Base-by-base conservation (phyloP, 2,888 invertebrate species). In the Platypus cylindrus region DNA sequence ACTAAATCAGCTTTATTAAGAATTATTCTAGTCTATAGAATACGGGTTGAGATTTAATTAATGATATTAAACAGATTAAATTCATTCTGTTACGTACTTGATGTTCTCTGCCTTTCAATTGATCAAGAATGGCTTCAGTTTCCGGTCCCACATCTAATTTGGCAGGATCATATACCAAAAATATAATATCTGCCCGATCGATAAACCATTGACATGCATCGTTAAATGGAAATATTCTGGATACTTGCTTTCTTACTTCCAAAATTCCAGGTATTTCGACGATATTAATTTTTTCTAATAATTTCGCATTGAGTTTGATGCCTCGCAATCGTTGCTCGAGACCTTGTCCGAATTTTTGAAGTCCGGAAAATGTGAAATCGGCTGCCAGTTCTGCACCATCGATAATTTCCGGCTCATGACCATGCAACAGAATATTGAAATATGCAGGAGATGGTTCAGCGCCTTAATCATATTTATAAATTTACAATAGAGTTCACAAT, bases 141-240 rank as follows among this genome's bases (percentile, higher is more conserved):
- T 93, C 91, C 43, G 86, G 85, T 36, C 93, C 93, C 43, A 91
- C 90, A 59, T 94, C 93, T 49, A 94, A 71, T 66, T 93, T 93
- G 20, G 89, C 83, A 40, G 93, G 91, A 65, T 94, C 94, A 60
- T 93, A 93, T 18, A 93, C 84, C 37, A 94, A 71, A 66, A 93
- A 90, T 58, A 94, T 91, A 48, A 93, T 84, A 59, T 93, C 91
- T 15, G 93, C 91, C 42, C 91, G 75, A 63, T 93, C 91, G 54
- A 93, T 91, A 65, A 94, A 93, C 93, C 93, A 94, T 62, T 91
- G 90, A 58, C 90, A 90, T 30, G 90, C 93, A 57, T 93, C 91
- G 57, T 91, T 91, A 65, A 91, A 91, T 34, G 93, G 90, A 56
- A 93, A 93, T 39, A 89, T 75, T 33, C 91, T 75, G 32, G 91